Base-by-base conservation (phyloP, 2,888 invertebrate species). In the Aphelenchoides bicaudatus region DNA sequence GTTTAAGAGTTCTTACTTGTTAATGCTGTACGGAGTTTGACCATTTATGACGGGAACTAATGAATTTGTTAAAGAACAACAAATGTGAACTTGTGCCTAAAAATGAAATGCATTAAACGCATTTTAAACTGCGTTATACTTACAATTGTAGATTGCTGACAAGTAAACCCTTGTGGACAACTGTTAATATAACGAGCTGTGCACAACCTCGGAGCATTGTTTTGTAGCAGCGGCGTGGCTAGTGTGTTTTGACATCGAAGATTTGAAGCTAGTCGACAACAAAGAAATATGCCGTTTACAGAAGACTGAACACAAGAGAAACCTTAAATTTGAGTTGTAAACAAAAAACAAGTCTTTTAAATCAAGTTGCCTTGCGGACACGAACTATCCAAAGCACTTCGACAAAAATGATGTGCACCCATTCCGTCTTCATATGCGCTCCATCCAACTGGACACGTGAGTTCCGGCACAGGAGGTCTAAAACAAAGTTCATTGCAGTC, bases 231-330 rank as follows among this genome's bases (percentile, higher is more conserved):
- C 2, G 68, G 56, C 6, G 61, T 48, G 27, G 30, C 51, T 23
- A 53, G 57, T 2, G 63, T 56, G 3, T 58, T 51, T 2, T 57
- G 52, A 46, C 70, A 70, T 39, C 60, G 59, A 10, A 68, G 63
- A 28, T 65, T 60, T 6, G 64, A 56, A 5, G 76, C 72, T n/a
- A 74, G 47, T 1, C 74, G 66, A 48, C 75, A 76, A 54, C 76
- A 75, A 4, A 73, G 39, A 46, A 70, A 76, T 19, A 66, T 59
- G 27, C 70, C 70, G 8, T 39, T 47, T 8, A 59, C 50, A 2
- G 67, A 68, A 0, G 67, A 67, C 39, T 67, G 67, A 2, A 63
- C 66, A 31, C 67, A 67, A 10, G 70, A 70, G 30, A 67, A 67
- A 21, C 67, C 66, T 28, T 66, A 13, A 19, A 51, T 38, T 25